A percentile compares a stretch with the other conserved stretches of the same genome.
phyloP scores from a whole-genome alignment of 2,888 invertebrate species.

The Dilophus febrilis region DNA sequence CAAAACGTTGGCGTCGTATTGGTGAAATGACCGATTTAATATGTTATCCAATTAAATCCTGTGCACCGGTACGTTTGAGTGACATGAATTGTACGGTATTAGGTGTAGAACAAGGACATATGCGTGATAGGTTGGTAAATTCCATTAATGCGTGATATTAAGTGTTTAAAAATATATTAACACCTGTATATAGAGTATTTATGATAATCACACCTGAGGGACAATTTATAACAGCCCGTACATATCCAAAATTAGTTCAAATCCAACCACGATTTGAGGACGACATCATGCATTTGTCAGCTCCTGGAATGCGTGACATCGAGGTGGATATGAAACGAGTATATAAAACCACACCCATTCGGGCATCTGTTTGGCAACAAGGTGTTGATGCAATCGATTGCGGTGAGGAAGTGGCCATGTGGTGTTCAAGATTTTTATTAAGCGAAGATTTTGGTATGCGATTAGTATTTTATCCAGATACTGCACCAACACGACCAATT shows the following conservation, averaged over 20 bases:
- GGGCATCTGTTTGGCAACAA: slow-evolving; percentile 37
- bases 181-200: slow-evolving; percentile 28
- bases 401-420: slow-evolving; percentile 49
- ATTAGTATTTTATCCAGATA: slow-evolving; percentile 38
- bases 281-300: slow-evolving; percentile 34
- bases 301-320: slow-evolving; percentile 36
- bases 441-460: slow-evolving; percentile 33
- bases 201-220: slow-evolving; percentile 39
- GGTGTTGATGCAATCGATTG: slow-evolving; percentile 47
- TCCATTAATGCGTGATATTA: no score
- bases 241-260: slow-evolving; percentile 36
- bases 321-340: slow-evolving; percentile 33
- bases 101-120: slow-evolving; percentile 36
- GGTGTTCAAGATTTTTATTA: slow-evolving; percentile 44
- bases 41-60: slow-evolving; percentile 43
- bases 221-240: slow-evolving; percentile 39
- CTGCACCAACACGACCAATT: slow-evolving; percentile 22
- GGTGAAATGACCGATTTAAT: slow-evolving; percentile 37
- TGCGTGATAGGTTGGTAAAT: slow-evolving; percentile 33
- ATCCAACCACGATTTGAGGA: slow-evolving; percentile 33
- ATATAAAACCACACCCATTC: slow-evolving; percentile 22
- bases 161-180: no score
- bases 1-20: slow-evolving; percentile 34
- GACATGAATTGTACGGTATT: slow-evolving; percentile 36
- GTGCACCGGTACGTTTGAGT: slow-evolving; percentile 32